Evolutionary conservation across 2,888 invertebrate species (phyloP).

Genomic region (Octodonta nipae): DNA sequence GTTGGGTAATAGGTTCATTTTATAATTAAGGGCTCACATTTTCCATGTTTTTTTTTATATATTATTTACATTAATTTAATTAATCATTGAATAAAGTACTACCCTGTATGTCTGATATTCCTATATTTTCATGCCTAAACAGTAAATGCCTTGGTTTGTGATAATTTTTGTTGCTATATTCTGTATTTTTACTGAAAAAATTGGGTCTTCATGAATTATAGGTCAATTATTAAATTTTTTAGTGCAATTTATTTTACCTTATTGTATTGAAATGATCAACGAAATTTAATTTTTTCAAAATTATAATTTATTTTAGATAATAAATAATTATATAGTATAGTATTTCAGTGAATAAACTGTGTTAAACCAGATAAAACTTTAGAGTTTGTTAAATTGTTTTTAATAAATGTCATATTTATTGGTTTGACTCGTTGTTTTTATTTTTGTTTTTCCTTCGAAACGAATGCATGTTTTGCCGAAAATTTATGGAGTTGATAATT

Average conservation of each 20-base stretch:
- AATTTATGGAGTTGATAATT: constrained; percentile 30
- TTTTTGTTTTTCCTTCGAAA: constrained; percentile 1
- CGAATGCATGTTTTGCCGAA: constrained; percentile 11
- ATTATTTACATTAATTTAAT: too few species aligned
- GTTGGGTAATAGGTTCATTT: too few species aligned
- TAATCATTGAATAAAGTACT: too few species aligned
- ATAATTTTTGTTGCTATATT: constrained; percentile 5
- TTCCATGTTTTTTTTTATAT: too few species aligned
- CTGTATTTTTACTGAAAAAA: too few species aligned
- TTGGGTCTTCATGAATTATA: constrained; percentile 1
- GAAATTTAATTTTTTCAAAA: constrained; percentile 5
- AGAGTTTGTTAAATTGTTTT: constrained; percentile 19
- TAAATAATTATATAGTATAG: constrained; percentile 4
- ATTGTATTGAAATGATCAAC: neutral
- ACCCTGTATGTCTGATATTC: too few species aligned
- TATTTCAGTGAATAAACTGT: constrained; percentile 6
- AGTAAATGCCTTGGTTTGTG: too few species aligned
- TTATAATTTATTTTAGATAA: constrained; percentile 4
- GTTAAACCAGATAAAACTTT: constrained; percentile 8
- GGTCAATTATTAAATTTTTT: neutral
- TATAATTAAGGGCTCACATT: too few species aligned
- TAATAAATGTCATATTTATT: constrained; percentile 19
- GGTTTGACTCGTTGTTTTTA: constrained; percentile 9
- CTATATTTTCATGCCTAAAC: too few species aligned
- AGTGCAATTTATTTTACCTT: neutral